Evolutionary conservation across 92 coral and sea anemone species (phyloP), one percentile per base, ranked within the genome.

Genomic region (Pocillopora grandis): DNA sequence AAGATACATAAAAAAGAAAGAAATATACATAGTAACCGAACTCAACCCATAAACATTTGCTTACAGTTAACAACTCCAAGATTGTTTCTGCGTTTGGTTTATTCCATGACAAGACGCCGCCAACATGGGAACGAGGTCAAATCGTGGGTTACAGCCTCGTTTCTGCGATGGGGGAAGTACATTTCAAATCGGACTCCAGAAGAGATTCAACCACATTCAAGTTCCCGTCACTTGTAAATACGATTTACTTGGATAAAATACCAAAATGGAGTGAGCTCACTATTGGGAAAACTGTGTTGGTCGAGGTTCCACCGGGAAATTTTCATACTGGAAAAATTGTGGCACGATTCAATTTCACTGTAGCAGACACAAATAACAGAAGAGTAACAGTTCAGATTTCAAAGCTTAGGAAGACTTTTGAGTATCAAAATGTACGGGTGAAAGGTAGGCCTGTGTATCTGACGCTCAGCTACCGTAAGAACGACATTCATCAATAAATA

Each of bases 81-180:
- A 66, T 33, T 16, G 10, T 66, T 12, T 10, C 71, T 9, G 71
- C 71, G 2, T 66, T 66, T 27, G 76, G 76, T 52, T 72, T 72
- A 58, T 72, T 72, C 31, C 21, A 16, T 6, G 76, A 72, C 76
- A 72, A 48, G 58, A 52, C 42, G 16, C 76, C 72, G 14, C 36
- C 76, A 48, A 19, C 76, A 17, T 72, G 76, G 76, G 76, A 72
- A 52, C 59, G 33, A 72, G 76, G 76, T 58, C 11, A 72, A 19
- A 72, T 72, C 31, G 59, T 72, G 17, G 76, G 58, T 42, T 72
- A 48, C 58, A 72, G 76, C 76, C 76, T 72, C 76, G 18, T 16
- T 12, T 71, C 76, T 21, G 58, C 20, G 12, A 72, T 19, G 18
- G 58, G 76, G 5, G 76, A 52, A 72, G 23, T 72, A 15, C 56